Percentiles rank a stretch among this genome's conserved stretches.
phyloP scores from a whole-genome alignment of 2,797 vertebrate genomes.

The Gymnoscopelus braueri region DNA sequence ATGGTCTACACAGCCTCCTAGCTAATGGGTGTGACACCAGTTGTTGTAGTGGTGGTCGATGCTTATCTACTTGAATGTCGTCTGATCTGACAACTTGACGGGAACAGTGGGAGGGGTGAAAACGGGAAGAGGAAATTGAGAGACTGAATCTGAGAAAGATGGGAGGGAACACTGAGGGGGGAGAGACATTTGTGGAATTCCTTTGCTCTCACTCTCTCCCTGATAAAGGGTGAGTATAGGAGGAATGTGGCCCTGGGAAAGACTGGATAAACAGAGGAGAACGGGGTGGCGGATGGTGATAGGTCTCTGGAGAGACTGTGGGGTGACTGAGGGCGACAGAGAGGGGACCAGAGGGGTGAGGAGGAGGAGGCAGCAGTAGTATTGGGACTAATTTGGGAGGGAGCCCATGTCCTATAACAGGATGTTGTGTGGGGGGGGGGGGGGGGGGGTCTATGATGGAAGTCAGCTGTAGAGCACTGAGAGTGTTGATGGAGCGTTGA shows the following conservation, averaged over 20 bases:
- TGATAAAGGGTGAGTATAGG: constrained; percentile 74
- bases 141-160: constrained; percentile 40
- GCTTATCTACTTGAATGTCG: constrained; percentile 28
- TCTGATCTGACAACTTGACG: constrained; percentile 24
- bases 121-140: constrained; percentile 26
- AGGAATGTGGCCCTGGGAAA: constrained; percentile 82
- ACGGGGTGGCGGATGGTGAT: constrained; percentile 11
- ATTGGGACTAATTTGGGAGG: constrained; percentile 44
- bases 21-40: background rate
- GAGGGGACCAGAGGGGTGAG: background rate
- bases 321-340: constrained; percentile 40
- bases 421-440: constrained; percentile 30
- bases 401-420: constrained; percentile 40
- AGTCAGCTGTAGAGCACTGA: constrained; percentile 57
- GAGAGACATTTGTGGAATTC: constrained; percentile 72
- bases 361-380: too few species aligned
- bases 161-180: constrained; percentile 32
- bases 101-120: constrained; percentile 26
- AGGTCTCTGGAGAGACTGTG: constrained; percentile 24
- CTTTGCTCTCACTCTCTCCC: constrained; percentile 57
- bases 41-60: constrained; percentile 16
- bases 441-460: constrained; percentile 47
- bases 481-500: constrained; percentile 27
- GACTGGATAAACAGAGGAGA: constrained; percentile 75
- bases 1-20: too few species aligned